phyloP scores from a whole-genome alignment of 1,140 invertebrate genomes.

The Anastrepha ludens region DNA sequence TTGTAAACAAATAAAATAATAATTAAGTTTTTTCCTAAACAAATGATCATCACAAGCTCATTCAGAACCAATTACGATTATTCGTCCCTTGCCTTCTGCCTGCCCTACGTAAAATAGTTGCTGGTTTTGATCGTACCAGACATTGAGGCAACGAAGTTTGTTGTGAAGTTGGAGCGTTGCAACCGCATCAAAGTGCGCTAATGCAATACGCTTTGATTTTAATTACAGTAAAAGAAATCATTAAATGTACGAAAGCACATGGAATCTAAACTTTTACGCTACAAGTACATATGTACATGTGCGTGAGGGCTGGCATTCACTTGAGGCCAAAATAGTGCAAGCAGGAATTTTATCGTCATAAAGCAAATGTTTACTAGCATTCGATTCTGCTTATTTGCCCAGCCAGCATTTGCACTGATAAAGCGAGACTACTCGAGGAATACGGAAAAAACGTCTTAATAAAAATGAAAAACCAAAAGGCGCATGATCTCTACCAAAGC shows the following conservation, averaged over 20 bases:
- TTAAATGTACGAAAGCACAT: conserved; percentile 23
- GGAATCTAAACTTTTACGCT: background rate
- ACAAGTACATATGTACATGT: background rate
- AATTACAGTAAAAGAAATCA: conserved; percentile 23
- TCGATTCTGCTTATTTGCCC: no score
- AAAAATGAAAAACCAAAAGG: no score
- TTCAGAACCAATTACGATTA: background rate
- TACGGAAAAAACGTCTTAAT: no score
- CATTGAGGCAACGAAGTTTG: conserved; percentile 11
- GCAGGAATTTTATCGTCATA: no score
- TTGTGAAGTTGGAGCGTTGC: background rate
- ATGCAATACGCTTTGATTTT: background rate
- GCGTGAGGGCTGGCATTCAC: no score
- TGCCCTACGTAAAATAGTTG: background rate
- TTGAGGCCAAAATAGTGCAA: no score
- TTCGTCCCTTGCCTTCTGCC: background rate
- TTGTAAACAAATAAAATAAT: conserved; percentile 58
- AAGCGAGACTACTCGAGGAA: no score
- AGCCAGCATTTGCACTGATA: no score
- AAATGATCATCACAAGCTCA: background rate
- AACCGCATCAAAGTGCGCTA: conserved; percentile 19
- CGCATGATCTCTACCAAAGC: no score
- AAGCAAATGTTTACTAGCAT: no score
- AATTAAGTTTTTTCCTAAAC: conserved; percentile 53
- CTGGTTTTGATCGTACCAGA: conserved; percentile 6